These are phyloP conservation scores for Xanthorhoe designata DNA, from an alignment of 2,888 invertebrate species.

Conservation along the genomic window DNA sequence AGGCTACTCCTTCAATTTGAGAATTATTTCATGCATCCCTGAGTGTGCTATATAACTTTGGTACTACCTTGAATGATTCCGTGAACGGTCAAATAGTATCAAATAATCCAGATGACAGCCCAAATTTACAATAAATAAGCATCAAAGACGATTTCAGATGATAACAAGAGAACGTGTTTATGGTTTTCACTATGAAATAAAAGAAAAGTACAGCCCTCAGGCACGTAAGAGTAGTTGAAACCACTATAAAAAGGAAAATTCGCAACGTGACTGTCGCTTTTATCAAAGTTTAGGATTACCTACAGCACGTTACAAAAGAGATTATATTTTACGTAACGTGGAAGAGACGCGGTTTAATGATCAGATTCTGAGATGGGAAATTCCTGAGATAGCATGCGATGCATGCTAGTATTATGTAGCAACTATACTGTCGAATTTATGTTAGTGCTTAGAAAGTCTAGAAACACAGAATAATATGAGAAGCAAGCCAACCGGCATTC, in stretches of 20 bases:
- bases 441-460: no score
- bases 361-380: slow-evolving; percentile 8
- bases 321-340: slow-evolving; percentile 45
- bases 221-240: not conserved
- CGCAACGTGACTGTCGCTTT: slow-evolving; percentile 45
- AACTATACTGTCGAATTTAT: not conserved
- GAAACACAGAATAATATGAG: no score
- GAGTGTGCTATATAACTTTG: not conserved
- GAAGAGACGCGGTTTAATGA: slow-evolving; percentile 11
- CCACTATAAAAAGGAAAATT: slow-evolving; percentile 38
- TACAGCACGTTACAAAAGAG: slow-evolving; percentile 39
- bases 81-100: no score
- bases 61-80: no score
- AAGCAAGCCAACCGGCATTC: no score
- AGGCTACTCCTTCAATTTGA: no score
- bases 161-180: not conserved
- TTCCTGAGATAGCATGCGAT: not conserved
- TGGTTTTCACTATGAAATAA: not conserved
- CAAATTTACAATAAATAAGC: not conserved
- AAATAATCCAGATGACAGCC: not conserved
- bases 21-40: not conserved
- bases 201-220: not conserved
- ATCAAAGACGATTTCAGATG: not conserved
- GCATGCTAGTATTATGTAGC: not conserved
- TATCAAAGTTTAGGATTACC: slow-evolving; percentile 62